Evolutionary conservation across 2,113 vertebrate genomes (phyloP), one percentile per base, ranked within the genome.

Genomic region (Muntiacus muntjak): DNA sequence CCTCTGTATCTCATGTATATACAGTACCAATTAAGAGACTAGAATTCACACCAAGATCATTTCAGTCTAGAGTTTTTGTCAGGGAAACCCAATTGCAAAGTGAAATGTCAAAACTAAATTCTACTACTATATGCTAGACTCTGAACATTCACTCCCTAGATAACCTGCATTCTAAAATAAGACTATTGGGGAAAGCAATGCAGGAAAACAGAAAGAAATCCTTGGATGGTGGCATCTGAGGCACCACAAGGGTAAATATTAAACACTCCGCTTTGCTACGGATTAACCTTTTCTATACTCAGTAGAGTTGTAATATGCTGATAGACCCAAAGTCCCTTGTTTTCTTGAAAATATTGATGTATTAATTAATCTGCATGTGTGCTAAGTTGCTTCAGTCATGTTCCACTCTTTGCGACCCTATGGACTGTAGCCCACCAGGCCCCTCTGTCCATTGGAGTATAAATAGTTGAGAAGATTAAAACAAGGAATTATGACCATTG

Each of bases 91-190:
- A 94, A 87, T 45, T 89, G 84, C 64, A 96, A 95, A 92, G 25
- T 84, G 16, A 97, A 95, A 93, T 93, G 45, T n/a, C 23, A 95
- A 97, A 95, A 93, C 47, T 87, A 81, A 94, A 84, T 94, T 93
- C 76, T 28, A 55, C 11, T 94, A 64, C 94, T 91, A 33, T 96
- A 60, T 96, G 89, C 74, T 87, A 81, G 52, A 96, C 13, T 55
- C 47, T 87, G 26, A 92, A 94, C 13, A 84, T 79, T 14, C 6
- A 55, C 28, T 93, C 55, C 67, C 47, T 87, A 81, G 45, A 96
- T 55, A 92, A 95, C 91, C 7, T 93, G 16, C n/a, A 52, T 97
- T 89, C 54, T 91, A 78, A 95, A 95, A 92, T 81, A 95, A 89
- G 45, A 76, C 43, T 36, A 43, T 8, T 93, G 25, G 33, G 45